Conservation (phyloP, 1,140 invertebrate genomes). For the Antheraea pernyi region DNA sequence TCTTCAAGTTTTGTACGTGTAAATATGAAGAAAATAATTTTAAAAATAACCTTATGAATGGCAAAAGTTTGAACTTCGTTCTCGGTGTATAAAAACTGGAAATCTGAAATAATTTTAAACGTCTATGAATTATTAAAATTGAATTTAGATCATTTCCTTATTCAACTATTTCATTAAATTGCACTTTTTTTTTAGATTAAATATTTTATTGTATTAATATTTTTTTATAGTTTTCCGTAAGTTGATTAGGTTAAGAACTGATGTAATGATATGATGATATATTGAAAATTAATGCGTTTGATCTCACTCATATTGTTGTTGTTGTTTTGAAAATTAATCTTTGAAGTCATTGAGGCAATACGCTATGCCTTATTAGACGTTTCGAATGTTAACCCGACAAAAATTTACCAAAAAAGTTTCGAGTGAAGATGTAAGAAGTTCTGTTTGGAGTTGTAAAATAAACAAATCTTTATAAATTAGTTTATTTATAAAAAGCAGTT, state of each 20-base stretch:
- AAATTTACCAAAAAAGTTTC: constrained; percentile 46
- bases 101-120: no score
- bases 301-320: constrained; percentile 42
- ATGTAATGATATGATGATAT: not conserved
- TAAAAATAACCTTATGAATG: no score
- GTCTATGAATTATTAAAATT: no score
- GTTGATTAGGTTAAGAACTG: not conserved
- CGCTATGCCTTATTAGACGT: constrained; percentile 42
- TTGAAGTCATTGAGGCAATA: constrained; percentile 38
- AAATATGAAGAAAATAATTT: no score
- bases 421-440: constrained; percentile 37
- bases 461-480: constrained; percentile 29
- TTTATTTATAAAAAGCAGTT: constrained; percentile 40
- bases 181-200: not conserved
- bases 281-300: constrained; percentile 30
- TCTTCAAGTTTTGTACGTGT: no score
- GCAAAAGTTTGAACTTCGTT: no score
- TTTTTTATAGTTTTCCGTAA: not conserved
- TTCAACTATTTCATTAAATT: constrained; percentile 1
- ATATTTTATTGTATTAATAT: not conserved
- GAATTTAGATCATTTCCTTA: no score
- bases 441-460: constrained; percentile 53
- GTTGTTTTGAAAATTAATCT: constrained; percentile 27
- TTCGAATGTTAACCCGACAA: constrained; percentile 30
- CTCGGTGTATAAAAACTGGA: no score